Evolutionary conservation across 2,113 vertebrate species (phyloP), one percentile per base, ranked within the genome.

Genomic region (Tonatia bakeri): DNA sequence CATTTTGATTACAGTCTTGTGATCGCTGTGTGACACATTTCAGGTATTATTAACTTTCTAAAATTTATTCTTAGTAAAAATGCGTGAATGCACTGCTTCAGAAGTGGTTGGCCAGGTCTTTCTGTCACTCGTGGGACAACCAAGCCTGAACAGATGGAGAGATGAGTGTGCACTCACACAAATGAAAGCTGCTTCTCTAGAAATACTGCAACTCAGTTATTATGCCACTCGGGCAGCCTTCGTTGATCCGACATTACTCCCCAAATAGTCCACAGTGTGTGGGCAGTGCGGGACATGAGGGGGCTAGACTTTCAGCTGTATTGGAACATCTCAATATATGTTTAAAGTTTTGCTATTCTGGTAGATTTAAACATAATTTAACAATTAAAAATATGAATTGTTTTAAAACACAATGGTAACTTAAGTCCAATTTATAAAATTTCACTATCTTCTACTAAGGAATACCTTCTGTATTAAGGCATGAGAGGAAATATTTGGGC

Each of bases 31-130:
- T 73, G 54, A 83, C 8, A 70, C 13, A 17, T n/a, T 77, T 65
- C 8, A 43, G 65, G 10, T 3, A 17, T 40, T 19, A 79, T 72
- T 40, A 45, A 59, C 72, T 54, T 4, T 11, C 47, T 82, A 24
- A 45, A 72, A 52, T 28, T 38, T 31, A 64, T 90, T 54, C 43
- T 72, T 54, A 83, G 31, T 83, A 94, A 89, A 67, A 82, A 56
- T 81, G 40, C 24, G 70, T 43, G 59, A 73, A 73, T 45, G 24
- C 12, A 43, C 11, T 31, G 12, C n/a, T 85, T 33, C 12, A 22
- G 43, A 87, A 69, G 33, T 59, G 45, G 3, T 70, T 67, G 64
- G 19, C 4, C 40, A 85, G n/a, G 22, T 20, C n/a, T 4, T 28
- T 89, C 70, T 89, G 38, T 76, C 79, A 31, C 6, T 70, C 4